Conservation (phyloP, 2,797 vertebrate species). For the Halcyon badia region DNA sequence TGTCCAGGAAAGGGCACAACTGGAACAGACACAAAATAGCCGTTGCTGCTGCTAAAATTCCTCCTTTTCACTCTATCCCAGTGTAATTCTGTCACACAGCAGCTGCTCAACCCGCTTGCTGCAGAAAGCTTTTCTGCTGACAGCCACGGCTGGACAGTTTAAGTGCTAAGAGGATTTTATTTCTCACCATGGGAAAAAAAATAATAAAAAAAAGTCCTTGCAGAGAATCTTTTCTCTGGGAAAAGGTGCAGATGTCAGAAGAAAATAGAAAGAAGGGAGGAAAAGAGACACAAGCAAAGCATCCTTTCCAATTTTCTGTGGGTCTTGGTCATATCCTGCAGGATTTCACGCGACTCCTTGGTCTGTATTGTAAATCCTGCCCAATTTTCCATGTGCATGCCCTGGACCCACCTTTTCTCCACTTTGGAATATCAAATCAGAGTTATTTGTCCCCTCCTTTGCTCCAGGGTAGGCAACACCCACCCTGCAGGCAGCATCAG, state of each 20-base stretch:
- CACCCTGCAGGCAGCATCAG: not conserved
- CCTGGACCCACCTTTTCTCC: not conserved
- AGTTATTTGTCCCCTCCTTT: rapidly evolving
- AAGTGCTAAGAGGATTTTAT: constrained; percentile 37
- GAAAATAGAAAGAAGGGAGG: not conserved
- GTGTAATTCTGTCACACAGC: not conserved
- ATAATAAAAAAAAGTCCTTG: not conserved
- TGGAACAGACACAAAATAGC: not conserved
- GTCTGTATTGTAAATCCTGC: not conserved
- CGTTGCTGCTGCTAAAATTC: not conserved
- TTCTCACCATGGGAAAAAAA: not conserved
- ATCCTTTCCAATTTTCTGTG: not conserved
- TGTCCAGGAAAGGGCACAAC: not conserved
- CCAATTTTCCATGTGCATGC: rapidly evolving
- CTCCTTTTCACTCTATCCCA: not conserved
- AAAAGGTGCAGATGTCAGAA: not conserved
- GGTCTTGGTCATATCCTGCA: not conserved
- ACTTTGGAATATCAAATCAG: not conserved
- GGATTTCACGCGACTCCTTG: not conserved
- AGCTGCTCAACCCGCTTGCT: not conserved
- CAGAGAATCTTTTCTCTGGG: not conserved
- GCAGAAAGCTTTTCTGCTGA: not conserved
- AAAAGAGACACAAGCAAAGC: not conserved
- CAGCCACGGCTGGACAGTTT: not conserved
- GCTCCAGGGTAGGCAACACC: not conserved